A percentile compares a stretch with the other conserved stretches of the same genome.
These are phyloP conservation scores for Poeciliopsis presidionis DNA, from an alignment of 2,797 vertebrate species.

Conservation along the genomic window DNA sequence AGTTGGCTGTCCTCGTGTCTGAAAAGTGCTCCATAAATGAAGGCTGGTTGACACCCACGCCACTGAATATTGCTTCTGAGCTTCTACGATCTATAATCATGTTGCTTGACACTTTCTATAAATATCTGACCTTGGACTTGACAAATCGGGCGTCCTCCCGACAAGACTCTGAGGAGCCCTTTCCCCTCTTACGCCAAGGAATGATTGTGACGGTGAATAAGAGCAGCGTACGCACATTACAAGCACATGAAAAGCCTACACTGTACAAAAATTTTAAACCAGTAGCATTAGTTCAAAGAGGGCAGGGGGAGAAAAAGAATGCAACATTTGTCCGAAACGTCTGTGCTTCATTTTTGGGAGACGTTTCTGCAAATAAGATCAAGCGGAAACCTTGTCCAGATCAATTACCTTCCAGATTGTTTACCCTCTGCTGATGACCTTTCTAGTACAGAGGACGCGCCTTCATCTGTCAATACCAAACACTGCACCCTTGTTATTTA, in stretches of 20 bases:
- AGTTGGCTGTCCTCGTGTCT: background rate
- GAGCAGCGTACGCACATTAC: background rate
- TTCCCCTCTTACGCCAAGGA: background rate
- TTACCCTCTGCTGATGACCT: background rate
- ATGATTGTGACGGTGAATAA: background rate
- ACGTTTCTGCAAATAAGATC: too few relatives aligned
- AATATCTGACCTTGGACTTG: background rate
- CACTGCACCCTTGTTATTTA: conserved; percentile 6
- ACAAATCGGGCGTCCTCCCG: background rate
- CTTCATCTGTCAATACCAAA: background rate
- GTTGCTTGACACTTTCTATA: background rate
- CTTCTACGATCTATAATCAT: background rate
- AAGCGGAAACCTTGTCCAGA: background rate
- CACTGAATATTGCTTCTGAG: background rate
- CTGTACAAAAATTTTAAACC: background rate
- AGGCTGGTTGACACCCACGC: background rate
- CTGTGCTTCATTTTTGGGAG: background rate
- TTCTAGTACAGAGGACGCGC: background rate
- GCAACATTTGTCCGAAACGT: background rate
- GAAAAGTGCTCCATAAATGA: background rate
- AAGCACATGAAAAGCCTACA: background rate
- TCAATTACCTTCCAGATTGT: background rate
- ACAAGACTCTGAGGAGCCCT: background rate
- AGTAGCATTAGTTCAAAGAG: background rate
- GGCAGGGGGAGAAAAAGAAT: background rate